Evolutionary conservation across 2,797 vertebrate species (phyloP).

Genomic region (Catostomus latipinnis): DNA sequence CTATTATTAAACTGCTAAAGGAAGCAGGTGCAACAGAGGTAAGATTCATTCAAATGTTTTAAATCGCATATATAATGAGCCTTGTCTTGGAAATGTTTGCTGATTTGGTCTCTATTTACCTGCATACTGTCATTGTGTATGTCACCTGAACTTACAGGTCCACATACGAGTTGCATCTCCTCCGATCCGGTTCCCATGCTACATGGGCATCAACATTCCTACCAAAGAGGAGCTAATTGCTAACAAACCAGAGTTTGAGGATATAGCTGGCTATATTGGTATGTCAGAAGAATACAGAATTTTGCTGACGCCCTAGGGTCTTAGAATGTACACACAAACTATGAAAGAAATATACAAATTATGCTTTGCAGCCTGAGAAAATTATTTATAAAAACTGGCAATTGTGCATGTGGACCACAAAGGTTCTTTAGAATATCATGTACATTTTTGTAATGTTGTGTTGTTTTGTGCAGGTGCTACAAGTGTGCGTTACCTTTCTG

Average conservation of each 20-base stretch:
- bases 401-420: not conserved
- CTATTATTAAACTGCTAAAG: conserved; percentile 95
- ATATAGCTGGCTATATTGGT: conserved; percentile 95
- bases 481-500: conserved; percentile 93
- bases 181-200: conserved; percentile 93
- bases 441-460: not conserved
- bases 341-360: not conserved
- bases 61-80: not conserved
- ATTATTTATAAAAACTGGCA: too few species aligned
- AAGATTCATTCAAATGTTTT: not conserved
- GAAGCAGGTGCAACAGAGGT: conserved; percentile 98
- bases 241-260: conserved; percentile 93
- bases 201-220: conserved; percentile 99
- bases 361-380: not conserved
- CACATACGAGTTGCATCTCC: conserved; percentile 97
- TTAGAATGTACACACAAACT: not conserved
- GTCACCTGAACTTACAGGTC: conserved; percentile 77
- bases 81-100: not conserved
- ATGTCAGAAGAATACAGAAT: conserved; percentile 48
- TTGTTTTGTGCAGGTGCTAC: conserved; percentile 82
- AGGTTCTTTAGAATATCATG: not conserved
- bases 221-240: conserved; percentile 99
- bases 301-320: not conserved
- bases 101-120: not conserved
- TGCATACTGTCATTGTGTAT: not conserved